Conservation (phyloP, 2,797 vertebrate genomes). For the Catamblyrhynchus diadema region DNA sequence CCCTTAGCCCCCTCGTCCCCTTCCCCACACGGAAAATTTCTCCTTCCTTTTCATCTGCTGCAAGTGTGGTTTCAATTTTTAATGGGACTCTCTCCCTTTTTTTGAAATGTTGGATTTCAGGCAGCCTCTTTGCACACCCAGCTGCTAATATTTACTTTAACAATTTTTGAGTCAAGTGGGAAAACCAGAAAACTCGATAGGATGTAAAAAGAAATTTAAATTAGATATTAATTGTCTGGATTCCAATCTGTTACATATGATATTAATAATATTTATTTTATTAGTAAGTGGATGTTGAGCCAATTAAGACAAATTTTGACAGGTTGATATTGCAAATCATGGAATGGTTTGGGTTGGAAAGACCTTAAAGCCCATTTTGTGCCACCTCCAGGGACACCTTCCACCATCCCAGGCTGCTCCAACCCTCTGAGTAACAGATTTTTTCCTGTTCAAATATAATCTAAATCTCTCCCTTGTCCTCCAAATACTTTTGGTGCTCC, state of each 20-base stretch:
- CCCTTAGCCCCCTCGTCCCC: neutral
- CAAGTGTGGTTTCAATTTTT: conserved; percentile 18
- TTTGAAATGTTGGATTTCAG: neutral
- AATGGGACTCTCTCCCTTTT: neutral
- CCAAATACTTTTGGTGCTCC: neutral
- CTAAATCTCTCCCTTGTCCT: neutral
- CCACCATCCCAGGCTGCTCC: neutral
- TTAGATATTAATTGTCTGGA: neutral
- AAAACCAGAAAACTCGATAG: neutral
- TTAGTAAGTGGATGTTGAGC: neutral
- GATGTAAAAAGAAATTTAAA: neutral
- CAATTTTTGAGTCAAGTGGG: neutral
- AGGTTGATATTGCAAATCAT: neutral
- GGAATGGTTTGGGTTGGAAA: neutral
- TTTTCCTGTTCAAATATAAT: neutral
- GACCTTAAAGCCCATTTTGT: neutral
- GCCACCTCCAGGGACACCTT: neutral
- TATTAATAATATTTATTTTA: neutral
- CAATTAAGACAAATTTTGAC: neutral
- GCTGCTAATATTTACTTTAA: neutral
- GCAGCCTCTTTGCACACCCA: neutral
- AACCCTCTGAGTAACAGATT: neutral
- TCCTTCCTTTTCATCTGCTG: neutral
- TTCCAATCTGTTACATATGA: neutral
- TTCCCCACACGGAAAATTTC: neutral